Evolutionary conservation across 2,797 vertebrate species (phyloP), one percentile per base, ranked within the genome.

Genomic region (Enteromius anoplus): DNA sequence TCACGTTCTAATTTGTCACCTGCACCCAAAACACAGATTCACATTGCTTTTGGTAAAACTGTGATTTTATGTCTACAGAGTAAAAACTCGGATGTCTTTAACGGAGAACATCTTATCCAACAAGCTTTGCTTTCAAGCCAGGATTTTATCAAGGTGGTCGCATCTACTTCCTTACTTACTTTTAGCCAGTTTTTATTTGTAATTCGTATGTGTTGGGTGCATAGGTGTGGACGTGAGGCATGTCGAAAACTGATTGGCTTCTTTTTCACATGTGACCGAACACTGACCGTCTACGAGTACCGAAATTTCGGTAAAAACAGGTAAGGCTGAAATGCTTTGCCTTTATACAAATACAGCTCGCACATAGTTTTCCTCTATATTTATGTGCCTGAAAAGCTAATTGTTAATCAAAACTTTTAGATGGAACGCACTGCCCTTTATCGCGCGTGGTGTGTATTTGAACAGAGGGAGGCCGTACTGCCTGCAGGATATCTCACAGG

Each of bases 261-360:
- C 88, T 96, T 94, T 89, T 96, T 96, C 29, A 55, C 55, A 1
- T 93, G 88, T 79, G 94, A 96, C 76, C 87, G 81, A 60, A 95
- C 94, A 9, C 88, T 96, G 75, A 93, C 95, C 2, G 88, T 96
- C n/a, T 96, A 95, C 2, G 88, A 96, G 42, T 96, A 95, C 3
- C 86, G 91, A 19, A 91, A 93, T 32, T 96, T 96, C 91, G 94
- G 95, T 81, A 96, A 93, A 91, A 95, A 95, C 75, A 95, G 94
- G 95, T 95, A 88, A 49, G 89, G 32, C n/a, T 42, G 1, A 49
- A 55, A 34, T 34, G 2, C 19, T 62, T 72, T 71, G 23, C 21
- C 17, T 53, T 37, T 40, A 23, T 40, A 19, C 15, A 40, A n/a
- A 64, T 49, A 53, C 32, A 62, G 45, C 34, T 19, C 26, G 32